Evolutionary conservation across 2,797 vertebrate genomes (phyloP), one percentile per base, ranked within the genome.

Genomic region (Megaceryle alcyon): DNA sequence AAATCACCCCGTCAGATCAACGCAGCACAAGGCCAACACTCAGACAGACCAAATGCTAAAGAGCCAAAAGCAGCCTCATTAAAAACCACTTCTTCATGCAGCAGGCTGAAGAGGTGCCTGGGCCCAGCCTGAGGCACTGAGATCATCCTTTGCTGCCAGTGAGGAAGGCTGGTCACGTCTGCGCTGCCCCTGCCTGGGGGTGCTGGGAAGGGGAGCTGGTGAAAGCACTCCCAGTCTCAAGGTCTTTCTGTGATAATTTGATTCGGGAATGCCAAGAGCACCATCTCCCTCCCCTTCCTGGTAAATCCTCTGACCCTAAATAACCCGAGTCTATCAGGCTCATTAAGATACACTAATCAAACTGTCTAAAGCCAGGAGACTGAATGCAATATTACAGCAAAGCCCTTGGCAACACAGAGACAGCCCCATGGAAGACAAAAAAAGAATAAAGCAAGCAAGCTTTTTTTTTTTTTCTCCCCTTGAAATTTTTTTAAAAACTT

Each of bases 301-400:
- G 85, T 66, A 94, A 94, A 84, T 54, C 63, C 91, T 89, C 51
- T 94, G 86, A 95, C 93, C 93, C 51, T 44, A 81, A 90, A 90
- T 59, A 97, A 97, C 95, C 94, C 2, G 6, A 82, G 53, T 29
- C 54, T 51, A 80, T 33, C 75, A 79, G 82, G 51, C 88, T 92
- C 85, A 43, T 86, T 91, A 59, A 91, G 90, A 92, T 93, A 69
- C 15, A 21, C 86, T 92, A 75, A 95, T 94, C 84, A 90, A 88
- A 71, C 65, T 49, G 51, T 35, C 65, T 48, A 15, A 65, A 83
- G 81, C 46, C 73, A 37, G 10, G 41, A 78, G 87, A 16, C 63
- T 57, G 46, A 76, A 92, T 25, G 29, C 49, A 63, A 1, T 2
- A 35, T 14, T 39, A 44, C 33, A 83, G 76, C 54, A 75, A 75